These are phyloP conservation scores for Morelia viridis DNA, from an alignment of 2,797 vertebrate species.

Conservation along the genomic window DNA sequence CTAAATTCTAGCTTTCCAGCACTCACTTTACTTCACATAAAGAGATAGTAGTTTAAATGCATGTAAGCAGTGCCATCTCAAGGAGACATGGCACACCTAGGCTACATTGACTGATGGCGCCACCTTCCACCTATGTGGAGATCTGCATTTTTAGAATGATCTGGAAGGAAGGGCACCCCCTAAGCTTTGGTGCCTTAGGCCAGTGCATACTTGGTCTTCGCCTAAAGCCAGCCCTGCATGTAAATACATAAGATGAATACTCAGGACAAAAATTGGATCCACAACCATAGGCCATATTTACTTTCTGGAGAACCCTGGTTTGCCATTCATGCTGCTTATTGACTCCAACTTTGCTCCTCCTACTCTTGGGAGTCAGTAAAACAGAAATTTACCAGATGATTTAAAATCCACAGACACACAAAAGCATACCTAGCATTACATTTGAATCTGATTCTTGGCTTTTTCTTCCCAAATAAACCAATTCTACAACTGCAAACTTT, in stretches of 20 bases:
- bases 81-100: background rate
- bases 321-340: background rate
- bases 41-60: background rate
- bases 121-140: background rate
- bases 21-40: background rate
- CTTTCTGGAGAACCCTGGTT: background rate
- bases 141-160: background rate
- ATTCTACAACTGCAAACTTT: background rate
- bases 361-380: background rate
- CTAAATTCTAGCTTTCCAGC: background rate
- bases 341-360: background rate
- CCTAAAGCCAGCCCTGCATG: background rate
- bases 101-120: background rate
- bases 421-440: background rate
- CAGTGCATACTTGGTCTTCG: background rate
- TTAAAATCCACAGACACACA: background rate
- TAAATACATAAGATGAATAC: background rate
- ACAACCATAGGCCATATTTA: background rate
- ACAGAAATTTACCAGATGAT: background rate
- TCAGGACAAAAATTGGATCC: background rate
- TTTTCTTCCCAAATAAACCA: background rate
- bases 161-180: too few relatives aligned
- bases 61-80: background rate
- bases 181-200: background rate
- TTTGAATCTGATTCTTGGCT: background rate